Evolutionary conservation across 2,888 invertebrate genomes (phyloP).

Genomic region (Liodrosophila aerea): DNA sequence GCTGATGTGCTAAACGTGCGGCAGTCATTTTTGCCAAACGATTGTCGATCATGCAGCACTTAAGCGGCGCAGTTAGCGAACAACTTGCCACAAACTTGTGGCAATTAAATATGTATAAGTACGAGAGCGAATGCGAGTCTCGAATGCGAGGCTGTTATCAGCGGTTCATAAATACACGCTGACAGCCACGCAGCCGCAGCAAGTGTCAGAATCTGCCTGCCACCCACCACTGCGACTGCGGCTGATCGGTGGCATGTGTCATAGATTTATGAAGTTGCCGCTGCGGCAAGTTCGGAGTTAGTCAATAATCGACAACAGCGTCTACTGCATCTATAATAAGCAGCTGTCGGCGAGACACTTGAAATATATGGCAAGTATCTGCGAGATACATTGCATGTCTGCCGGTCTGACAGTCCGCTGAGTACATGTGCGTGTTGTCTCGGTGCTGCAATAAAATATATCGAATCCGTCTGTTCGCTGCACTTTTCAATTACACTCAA

Average conservation of each 20-base stretch:
- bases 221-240: constrained; percentile 29
- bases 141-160: constrained; percentile 16
- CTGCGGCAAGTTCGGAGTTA: constrained; percentile 43
- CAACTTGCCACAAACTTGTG: constrained; percentile 28
- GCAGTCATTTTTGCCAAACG: constrained; percentile 78
- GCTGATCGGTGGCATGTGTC: constrained; percentile 52
- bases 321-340: constrained; percentile 73
- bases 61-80: constrained; percentile 36
- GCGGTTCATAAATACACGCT: constrained; percentile 53
- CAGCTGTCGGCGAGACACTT: constrained; percentile 72
- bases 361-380: constrained; percentile 63
- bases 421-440: constrained; percentile 60
- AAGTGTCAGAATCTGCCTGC: constrained; percentile 64
- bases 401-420: constrained; percentile 57
- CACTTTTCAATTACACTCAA: constrained; percentile 63
- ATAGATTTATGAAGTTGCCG: constrained; percentile 62
- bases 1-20: constrained; percentile 79
- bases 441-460: constrained; percentile 49
- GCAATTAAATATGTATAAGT: constrained; percentile 45
- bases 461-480: constrained; percentile 41
- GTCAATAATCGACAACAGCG: constrained; percentile 57
- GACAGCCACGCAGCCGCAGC: constrained; percentile 53
- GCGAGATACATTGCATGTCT: constrained; percentile 58
- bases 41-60: constrained; percentile 79
- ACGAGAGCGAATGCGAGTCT: neutral